Base-by-base conservation (phyloP, 2,888 invertebrate species). In the Cheilosia grossa region DNA sequence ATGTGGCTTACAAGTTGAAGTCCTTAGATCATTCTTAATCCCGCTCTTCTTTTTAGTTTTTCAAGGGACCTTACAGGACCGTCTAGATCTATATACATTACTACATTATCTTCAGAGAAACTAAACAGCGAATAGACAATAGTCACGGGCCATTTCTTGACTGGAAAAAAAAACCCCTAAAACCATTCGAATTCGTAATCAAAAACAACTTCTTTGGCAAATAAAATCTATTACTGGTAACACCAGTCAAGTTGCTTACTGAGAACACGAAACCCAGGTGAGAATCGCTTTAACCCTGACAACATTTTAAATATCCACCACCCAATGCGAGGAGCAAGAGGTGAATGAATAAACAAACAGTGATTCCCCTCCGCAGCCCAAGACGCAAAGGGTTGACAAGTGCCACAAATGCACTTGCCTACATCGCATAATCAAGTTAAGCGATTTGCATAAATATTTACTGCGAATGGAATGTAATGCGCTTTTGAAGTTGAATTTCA, bases 401-500 rank as follows among this genome's bases (percentile, higher is more conserved):
- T 24, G 61, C 72, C 59, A 58, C 75, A 85, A 77, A 80, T 75
- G 67, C 80, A 80, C 72, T 85, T 85, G 63, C 56, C 72, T 54
- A 75, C 61, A 53, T 67, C 85, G 40, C 49, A 77, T 85, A 85
- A 85, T 85, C 85, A 70, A 77, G 80, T 85, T 85, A 85, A 85
- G 85, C 85, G 85, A 85, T 85, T 85, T 85, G 85, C 85, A 85
- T 85, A 81, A 85, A 85, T 85, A 85, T 85, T 85, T 85, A 85
- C 85, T 85, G 61, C 59, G 72, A 81, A 72, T 67, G 75, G 72
- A 85, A 72, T 81, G 85, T 85, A 85, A 85, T 85, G 85, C 80
- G 75, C 85, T 85, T 85, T 81, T 75, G 85, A 85, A 85, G 85
- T 85, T 81, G 80, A 37, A 77, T 70, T 81, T 75, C 66, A 67